Conservation (phyloP, 2,888 invertebrate genomes). For the Cephus sareptanus region DNA sequence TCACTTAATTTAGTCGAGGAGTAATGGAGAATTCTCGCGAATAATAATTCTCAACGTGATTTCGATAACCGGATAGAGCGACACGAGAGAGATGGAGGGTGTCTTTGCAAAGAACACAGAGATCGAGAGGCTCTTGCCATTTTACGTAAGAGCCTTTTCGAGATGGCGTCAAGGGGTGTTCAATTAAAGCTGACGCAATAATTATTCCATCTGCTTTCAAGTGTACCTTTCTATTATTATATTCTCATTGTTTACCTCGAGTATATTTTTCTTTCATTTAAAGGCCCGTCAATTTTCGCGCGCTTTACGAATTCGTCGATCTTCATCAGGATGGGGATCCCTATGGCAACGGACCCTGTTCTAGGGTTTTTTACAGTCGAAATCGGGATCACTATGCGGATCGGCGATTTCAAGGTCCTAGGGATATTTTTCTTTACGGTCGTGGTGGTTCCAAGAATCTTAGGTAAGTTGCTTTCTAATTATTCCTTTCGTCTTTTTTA, state of each 20-base stretch:
- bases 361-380: slow-evolving; percentile 79
- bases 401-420: slow-evolving; percentile 82
- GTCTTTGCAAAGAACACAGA: not conserved
- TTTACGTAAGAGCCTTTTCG: not conserved
- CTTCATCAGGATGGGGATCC: slow-evolving; percentile 86
- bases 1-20: not conserved
- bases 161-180: not conserved
- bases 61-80: not conserved
- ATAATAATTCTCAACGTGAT: not conserved
- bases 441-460: slow-evolving; percentile 86
- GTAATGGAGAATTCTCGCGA: not conserved
- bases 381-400: slow-evolving; percentile 74
- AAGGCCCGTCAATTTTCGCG: slow-evolving; percentile 86
- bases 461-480: slow-evolving; percentile 68
- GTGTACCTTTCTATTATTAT: not conserved
- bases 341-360: slow-evolving; percentile 80
- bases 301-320: slow-evolving; percentile 90
- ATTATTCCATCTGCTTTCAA: not conserved
- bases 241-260: not conserved
- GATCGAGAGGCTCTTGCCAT: not conserved
- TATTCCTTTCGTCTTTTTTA: slow-evolving; percentile 9
- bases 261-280: slow-evolving; percentile 30
- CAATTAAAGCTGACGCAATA: not conserved
- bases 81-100: not conserved
- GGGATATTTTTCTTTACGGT: slow-evolving; percentile 87